Conservation (phyloP, 92 coral and sea anemone genomes). For the Scolanthus callimorphus region DNA sequence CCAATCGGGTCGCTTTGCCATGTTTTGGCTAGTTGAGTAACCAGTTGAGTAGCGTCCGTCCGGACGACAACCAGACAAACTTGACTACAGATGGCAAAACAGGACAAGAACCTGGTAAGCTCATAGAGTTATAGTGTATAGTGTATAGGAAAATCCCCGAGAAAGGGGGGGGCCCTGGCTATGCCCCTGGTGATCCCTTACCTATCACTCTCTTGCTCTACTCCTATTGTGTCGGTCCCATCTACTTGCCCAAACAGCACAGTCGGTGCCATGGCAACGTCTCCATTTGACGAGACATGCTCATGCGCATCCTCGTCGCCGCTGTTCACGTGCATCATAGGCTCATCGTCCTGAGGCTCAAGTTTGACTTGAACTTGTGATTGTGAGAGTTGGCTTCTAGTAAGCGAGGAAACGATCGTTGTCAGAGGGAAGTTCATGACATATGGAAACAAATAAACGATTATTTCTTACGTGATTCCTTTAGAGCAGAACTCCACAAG, state of each 20-base stretch:
- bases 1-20: no score
- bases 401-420: conserved; percentile 5
- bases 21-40: no score
- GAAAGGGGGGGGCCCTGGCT: no score
- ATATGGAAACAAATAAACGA: no score
- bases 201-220: conserved; percentile 27
- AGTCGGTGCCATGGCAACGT: conserved; percentile 21
- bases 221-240: conserved; percentile 17
- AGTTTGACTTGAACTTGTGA: conserved; percentile 95
- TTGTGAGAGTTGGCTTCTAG: conserved; percentile 90
- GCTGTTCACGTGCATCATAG: conserved; percentile 44
- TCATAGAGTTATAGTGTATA: no score
- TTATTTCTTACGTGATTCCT: conserved; percentile 87
- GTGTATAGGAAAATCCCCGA: no score
- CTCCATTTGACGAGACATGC: conserved; percentile 10
- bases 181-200: no score
- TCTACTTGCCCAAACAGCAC: conserved; percentile 25
- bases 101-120: no score
- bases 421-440: conserved; percentile 4
- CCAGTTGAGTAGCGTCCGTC: no score
- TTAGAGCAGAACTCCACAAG: conserved; percentile 98
- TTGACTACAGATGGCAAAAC: no score
- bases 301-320: conserved; percentile 39
- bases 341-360: conserved; percentile 93
- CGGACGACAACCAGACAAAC: no score